These are phyloP conservation scores for Simalia tracyae DNA, from an alignment of 2,797 vertebrate genomes.

Conservation along the genomic window DNA sequence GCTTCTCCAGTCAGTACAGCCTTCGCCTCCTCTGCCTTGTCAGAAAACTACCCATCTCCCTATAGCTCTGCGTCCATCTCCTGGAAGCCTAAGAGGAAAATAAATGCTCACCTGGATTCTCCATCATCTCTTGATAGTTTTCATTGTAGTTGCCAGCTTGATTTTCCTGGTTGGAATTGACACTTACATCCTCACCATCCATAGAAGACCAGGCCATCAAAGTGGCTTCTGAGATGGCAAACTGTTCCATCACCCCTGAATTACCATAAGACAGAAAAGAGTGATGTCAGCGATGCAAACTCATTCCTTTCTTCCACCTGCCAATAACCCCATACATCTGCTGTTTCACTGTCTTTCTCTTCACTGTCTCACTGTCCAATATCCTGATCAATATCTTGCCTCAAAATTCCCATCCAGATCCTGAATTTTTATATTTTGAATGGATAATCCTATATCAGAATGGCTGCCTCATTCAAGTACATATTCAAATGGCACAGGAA, in stretches of 20 bases:
- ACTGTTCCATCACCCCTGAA: slow-evolving; percentile 93
- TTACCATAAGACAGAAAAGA: slow-evolving; percentile 1
- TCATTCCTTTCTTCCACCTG: background rate
- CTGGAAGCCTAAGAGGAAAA: background rate
- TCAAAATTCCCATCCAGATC: background rate
- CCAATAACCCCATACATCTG: background rate
- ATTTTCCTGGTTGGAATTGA: slow-evolving; percentile 93
- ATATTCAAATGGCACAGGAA: background rate
- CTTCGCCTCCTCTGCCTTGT: background rate
- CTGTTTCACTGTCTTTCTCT: slow-evolving; percentile 1
- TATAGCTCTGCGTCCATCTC: background rate
- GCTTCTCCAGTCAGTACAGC: background rate
- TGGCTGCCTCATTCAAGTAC: background rate
- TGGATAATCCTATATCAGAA: background rate
- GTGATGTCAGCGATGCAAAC: background rate
- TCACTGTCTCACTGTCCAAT: background rate
- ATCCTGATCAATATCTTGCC: background rate
- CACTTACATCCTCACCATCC: slow-evolving; percentile 94
- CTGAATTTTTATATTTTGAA: background rate
- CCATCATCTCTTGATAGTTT: slow-evolving; percentile 90
- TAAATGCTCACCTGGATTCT: slow-evolving; percentile 76
- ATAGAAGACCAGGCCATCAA: slow-evolving; percentile 96
- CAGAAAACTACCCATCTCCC: background rate
- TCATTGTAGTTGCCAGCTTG: slow-evolving; percentile 85
- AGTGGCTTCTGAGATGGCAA: slow-evolving; percentile 96